phyloP scores from a whole-genome alignment of 37 sponge, comb jelly and placozoan species.

The Diacarnus erythraeanus region DNA sequence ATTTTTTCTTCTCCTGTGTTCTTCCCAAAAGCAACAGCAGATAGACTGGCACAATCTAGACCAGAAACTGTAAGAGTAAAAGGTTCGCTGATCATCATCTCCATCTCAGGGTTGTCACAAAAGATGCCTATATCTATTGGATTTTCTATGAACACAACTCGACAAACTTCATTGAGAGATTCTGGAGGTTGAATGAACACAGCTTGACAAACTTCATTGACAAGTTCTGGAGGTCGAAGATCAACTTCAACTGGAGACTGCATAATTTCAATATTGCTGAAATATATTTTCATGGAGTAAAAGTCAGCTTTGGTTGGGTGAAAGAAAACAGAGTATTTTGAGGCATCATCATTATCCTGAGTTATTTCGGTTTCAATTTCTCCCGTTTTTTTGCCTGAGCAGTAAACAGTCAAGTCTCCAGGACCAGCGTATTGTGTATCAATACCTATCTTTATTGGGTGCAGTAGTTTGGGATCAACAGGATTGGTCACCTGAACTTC shows the following conservation, averaged over 20 bases:
- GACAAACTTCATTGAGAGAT: neutral
- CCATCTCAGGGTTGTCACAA: too few relatives aligned
- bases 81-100: too few relatives aligned
- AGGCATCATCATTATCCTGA: conserved; percentile 16
- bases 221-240: neutral
- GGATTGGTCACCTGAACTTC: conserved; percentile 6
- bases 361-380: conserved; percentile 10
- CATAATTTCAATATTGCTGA: conserved; percentile 21
- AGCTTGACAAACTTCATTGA: neutral
- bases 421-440: conserved; percentile 54
- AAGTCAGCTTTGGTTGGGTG: conserved; percentile 29
- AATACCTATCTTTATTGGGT: neutral
- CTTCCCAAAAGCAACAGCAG: neutral
- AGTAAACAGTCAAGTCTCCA: conserved; percentile 39
- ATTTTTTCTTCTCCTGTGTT: neutral
- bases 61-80: too few relatives aligned
- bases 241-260: conserved; percentile 52
- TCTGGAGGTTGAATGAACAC: too few relatives aligned
- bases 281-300: conserved; percentile 40
- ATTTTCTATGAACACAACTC: too few relatives aligned
- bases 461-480: neutral
- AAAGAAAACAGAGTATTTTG: conserved; percentile 27
- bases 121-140: too few relatives aligned
- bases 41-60: too few relatives aligned
- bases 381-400: conserved; percentile 28